These are phyloP conservation scores for Drosophila sordidula DNA, from an alignment of 2,888 invertebrate genomes.

Conservation along the genomic window DNA sequence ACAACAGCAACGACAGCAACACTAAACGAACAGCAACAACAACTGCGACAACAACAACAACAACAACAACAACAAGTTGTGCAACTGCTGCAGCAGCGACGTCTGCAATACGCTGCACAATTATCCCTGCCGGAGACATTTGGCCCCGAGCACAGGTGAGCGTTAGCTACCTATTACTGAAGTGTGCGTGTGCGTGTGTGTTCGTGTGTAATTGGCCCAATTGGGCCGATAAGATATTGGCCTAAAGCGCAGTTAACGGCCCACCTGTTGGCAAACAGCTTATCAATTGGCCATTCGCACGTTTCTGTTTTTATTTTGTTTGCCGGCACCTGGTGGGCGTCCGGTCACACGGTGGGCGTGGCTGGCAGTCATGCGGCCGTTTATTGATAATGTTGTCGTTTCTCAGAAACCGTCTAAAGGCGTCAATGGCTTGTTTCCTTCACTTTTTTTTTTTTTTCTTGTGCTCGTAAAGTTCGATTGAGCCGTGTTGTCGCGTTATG, in stretches of 20 bases:
- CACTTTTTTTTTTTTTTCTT: background rate
- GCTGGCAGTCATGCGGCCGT: conserved; percentile 3
- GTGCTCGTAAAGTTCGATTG: background rate
- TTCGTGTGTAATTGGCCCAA: conserved; percentile 22
- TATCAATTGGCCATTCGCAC: conserved; percentile 30
- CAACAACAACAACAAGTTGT: conserved; percentile 25
- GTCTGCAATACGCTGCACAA: conserved; percentile 51
- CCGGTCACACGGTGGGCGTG: conserved; percentile 6
- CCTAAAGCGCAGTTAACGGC: conserved; percentile 33
- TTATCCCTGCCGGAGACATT: conserved; percentile 49
- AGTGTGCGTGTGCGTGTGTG: background rate
- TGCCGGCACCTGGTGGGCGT: conserved; percentile 7
- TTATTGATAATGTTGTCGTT: background rate
- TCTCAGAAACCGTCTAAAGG: conserved; percentile 5
- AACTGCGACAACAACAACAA: conserved; percentile 26
- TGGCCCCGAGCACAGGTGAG: conserved; percentile 41
- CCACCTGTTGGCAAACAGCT: conserved; percentile 48
- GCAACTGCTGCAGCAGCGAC: conserved; percentile 26
- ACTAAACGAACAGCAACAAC: conserved; percentile 47
- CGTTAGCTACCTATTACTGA: conserved; percentile 13
- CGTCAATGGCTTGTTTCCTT: background rate
- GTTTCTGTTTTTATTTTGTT: conserved; percentile 31
- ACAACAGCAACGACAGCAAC: conserved; percentile 29
- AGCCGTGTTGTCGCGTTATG: background rate
- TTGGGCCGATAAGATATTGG: conserved; percentile 43